Evolutionary conservation across 2,888 invertebrate genomes (phyloP).

Genomic region (Dicranocentrus wangi): DNA sequence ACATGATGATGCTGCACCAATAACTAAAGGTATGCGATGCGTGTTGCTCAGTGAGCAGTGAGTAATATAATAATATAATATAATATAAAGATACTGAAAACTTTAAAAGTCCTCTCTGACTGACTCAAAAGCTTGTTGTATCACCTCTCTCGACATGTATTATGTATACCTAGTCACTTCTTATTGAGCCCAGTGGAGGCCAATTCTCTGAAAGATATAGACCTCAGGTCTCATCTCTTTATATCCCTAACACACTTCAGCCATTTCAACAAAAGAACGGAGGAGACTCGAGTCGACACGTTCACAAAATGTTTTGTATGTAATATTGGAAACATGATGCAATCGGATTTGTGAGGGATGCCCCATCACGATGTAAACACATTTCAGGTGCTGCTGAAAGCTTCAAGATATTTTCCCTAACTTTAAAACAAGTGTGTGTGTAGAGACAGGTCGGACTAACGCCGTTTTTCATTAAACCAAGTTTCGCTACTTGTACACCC

Average conservation of each 20-base stretch:
- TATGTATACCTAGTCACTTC: background rate
- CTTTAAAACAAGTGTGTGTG: too few relatives aligned
- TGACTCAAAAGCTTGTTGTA: background rate
- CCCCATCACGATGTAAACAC: conserved; percentile 33
- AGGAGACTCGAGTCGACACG: too few relatives aligned
- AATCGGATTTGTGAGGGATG: conserved; percentile 33
- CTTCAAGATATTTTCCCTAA: background rate
- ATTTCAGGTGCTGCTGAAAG: conserved; percentile 17
- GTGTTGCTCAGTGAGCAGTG: background rate
- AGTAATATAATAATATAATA: too few relatives aligned
- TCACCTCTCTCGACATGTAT: conserved; percentile 1
- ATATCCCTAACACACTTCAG: background rate
- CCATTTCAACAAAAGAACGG: background rate
- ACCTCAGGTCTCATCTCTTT: conserved; percentile 4
- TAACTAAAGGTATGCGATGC: conserved; percentile 9
- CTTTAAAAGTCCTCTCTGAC: background rate
- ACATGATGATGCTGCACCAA: conserved; percentile 9
- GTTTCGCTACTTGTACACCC: too few relatives aligned
- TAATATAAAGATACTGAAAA: conserved; percentile 4
- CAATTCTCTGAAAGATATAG: background rate
- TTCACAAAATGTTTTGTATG: conserved; percentile 13
- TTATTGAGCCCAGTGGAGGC: conserved; percentile 13
- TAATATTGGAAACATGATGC: conserved; percentile 16
- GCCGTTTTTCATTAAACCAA: too few relatives aligned
- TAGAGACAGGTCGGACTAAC: too few relatives aligned